phyloP scores from a whole-genome alignment of 37 sponge, comb jelly and placozoan species.

The Ianthella basta region DNA sequence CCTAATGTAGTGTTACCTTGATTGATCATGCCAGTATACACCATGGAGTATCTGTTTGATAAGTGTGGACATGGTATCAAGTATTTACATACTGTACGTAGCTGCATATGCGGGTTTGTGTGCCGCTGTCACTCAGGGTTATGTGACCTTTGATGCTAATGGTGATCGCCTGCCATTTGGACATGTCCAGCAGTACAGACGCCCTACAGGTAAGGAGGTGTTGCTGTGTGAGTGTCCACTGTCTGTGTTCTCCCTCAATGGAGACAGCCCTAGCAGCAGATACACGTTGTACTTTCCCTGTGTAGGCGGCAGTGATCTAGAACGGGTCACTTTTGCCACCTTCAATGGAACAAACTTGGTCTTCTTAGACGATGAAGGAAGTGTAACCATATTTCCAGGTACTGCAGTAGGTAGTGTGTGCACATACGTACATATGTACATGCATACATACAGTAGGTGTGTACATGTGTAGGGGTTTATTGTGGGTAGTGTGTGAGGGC shows the following conservation, averaged over 20 bases:
- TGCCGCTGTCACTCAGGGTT: not conserved
- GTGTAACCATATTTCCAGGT: not conserved
- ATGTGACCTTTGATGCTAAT: not conserved
- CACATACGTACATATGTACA: too few species aligned
- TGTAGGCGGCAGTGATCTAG: not conserved
- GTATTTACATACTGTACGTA: too few species aligned
- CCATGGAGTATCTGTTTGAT: too few species aligned
- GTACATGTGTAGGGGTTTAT: too few species aligned
- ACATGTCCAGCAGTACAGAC: conserved; percentile 15
- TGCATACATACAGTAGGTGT: too few species aligned
- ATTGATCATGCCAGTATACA: too few species aligned
- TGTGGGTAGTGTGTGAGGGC: too few species aligned
- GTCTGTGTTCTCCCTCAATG: not conserved
- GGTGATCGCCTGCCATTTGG: not conserved
- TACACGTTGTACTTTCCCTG: too few species aligned
- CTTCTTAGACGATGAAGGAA: not conserved
- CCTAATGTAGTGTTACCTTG: too few species aligned
- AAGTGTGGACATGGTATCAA: too few species aligned
- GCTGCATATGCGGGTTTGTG: not conserved
- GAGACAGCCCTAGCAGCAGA: too few species aligned
- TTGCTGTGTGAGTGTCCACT: not conserved
- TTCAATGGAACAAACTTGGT: not conserved
- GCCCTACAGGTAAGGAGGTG: not conserved
- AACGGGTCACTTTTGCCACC: not conserved
- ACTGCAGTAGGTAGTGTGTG: too few species aligned